Conservation (phyloP, 2,888 invertebrate species). For the Drosophila greeni region DNA sequence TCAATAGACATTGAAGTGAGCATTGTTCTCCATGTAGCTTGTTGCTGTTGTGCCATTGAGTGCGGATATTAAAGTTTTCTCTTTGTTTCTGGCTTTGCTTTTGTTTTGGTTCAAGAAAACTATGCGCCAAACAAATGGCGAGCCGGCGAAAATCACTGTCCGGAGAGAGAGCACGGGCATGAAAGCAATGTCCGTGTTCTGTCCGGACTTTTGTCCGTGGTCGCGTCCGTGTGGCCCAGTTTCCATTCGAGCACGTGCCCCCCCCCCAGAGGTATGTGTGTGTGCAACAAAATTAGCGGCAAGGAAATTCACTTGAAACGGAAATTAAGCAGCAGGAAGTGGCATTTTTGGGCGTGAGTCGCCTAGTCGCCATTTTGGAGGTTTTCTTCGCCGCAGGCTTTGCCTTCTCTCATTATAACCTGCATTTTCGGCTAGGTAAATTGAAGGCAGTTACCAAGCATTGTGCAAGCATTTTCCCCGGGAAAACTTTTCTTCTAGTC, state of each 20-base stretch:
- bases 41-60: conserved; percentile 52
- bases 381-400: conserved; percentile 7
- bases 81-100: conserved; percentile 40
- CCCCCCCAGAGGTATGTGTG: conserved; percentile 22
- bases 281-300: conserved; percentile 67
- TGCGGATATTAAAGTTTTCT: conserved; percentile 54
- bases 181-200: conserved; percentile 45
- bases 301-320: conserved; percentile 74
- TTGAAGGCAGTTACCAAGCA: conserved; percentile 9
- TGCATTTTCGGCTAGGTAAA: conserved; percentile 26
- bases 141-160: conserved; percentile 46
- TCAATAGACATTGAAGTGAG: conserved; percentile 63
- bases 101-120: conserved; percentile 44
- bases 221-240: conserved; percentile 54
- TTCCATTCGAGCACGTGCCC: conserved; percentile 39
- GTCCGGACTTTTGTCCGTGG: conserved; percentile 19
- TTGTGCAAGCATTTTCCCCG: conserved; percentile 11
- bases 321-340: conserved; percentile 71
- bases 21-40: conserved; percentile 43
- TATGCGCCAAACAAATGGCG: conserved; percentile 51
- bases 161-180: conserved; percentile 26
- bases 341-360: conserved; percentile 46
- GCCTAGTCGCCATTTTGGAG: conserved; percentile 25
- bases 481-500: not conserved
- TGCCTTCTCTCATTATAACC: conserved; percentile 26